Base-by-base conservation (phyloP, 1,140 invertebrate genomes). In the Drosophila ercepeae region DNA sequence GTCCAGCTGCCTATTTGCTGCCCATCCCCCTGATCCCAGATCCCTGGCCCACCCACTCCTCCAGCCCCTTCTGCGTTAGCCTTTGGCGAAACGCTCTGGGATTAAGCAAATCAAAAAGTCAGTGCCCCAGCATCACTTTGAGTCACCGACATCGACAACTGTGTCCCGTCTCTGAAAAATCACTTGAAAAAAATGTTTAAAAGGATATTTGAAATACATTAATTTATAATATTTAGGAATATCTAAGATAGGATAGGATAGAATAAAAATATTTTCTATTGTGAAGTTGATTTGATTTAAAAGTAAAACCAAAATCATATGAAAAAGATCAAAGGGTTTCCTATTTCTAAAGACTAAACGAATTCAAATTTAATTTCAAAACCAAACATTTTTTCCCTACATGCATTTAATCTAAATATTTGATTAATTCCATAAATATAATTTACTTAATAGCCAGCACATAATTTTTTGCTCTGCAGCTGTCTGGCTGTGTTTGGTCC, bases 51-150 rank as follows among this genome's bases (percentile, higher is more conserved):
- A 13, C 25, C 34, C 29, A 18, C 51, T 59, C 29, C 3, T 0
- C n/a, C 21, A 21, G 21, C 21, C 21, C 21, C 21, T 32, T 4
- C 29, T 32, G 29, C 11, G 29, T 32, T 32, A 32, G 4, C 16
- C 41, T 16, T 32, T 11, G 27, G 29, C 32, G 73, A 82, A 42
- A 52, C 41, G 60, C 42, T 59, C 48, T 60, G 58, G 67, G 72
- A 84, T 84, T 81, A 84, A 81, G 81, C 81, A 67, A 78, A 78
- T 78, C 68, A 78, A 59, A 67, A 49, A 78, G 75, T 68, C 68
- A 78, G 59, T 78, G 59, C 42, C 52, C 71, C 42, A 61, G 53
- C 21, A 54, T 42, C 57, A 42, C 34, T 65, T 61, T 49, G 57
- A 42, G 21, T 25, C 29, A 48, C 29, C 25, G 19, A 58, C 48